Evolutionary conservation across 2,797 vertebrate species (phyloP).

Genomic region (Falco novaeseelandiae): DNA sequence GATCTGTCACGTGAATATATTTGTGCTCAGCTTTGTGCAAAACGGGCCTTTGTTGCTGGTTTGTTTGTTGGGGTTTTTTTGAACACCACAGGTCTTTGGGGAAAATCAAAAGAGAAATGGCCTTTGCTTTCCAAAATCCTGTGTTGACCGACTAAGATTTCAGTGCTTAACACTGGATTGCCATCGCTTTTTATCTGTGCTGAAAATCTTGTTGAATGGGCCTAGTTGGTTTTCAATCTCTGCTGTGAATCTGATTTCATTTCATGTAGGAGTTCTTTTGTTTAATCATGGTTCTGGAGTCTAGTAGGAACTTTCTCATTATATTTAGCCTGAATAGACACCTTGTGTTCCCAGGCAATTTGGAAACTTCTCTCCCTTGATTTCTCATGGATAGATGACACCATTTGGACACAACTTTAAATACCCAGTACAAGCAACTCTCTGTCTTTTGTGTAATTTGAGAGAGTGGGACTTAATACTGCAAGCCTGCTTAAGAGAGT

Average conservation of each 20-base stretch:
- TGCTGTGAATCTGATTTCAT: conserved; percentile 26
- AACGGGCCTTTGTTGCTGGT: neutral
- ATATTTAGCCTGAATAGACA: conserved; percentile 60
- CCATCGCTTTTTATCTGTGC: conserved; percentile 2
- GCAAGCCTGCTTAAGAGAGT: conserved; percentile 11
- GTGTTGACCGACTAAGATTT: conserved; percentile 32
- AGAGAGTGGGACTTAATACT: conserved; percentile 43
- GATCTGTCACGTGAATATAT: neutral
- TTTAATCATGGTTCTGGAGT: conserved; percentile 18
- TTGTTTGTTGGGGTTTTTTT: neutral
- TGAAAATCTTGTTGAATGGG: conserved; percentile 54
- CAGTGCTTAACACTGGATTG: neutral
- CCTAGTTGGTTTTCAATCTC: conserved; percentile 47
- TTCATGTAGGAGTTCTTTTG: conserved; percentile 5
- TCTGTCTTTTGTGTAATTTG: conserved; percentile 79
- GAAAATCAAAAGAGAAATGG: neutral
- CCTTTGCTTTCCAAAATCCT: conserved; percentile 28
- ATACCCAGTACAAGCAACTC: conserved; percentile 76
- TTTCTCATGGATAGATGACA: conserved; percentile 82
- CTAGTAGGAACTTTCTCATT: conserved; percentile 61
- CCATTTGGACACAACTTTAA: conserved; percentile 50
- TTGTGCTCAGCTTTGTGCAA: neutral
- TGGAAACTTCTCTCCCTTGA: conserved; percentile 65
- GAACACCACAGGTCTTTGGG: neutral
- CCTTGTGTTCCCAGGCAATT: conserved; percentile 72